These are phyloP conservation scores for Sebastes vulpes DNA, from an alignment of 2,797 vertebrate genomes.

Conservation along the genomic window DNA sequence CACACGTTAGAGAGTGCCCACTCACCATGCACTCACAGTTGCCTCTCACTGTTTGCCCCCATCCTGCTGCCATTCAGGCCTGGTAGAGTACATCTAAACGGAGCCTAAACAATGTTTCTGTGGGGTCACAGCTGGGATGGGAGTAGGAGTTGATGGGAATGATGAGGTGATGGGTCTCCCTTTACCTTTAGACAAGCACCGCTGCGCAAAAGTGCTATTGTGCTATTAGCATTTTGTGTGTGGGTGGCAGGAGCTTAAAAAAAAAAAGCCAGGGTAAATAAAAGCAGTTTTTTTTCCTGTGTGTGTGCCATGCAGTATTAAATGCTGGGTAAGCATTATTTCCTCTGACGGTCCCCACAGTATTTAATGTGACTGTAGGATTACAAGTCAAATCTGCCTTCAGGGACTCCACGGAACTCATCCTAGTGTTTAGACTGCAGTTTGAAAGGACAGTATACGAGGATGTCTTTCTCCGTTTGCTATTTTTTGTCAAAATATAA, in stretches of 20 bases:
- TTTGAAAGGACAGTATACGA: neutral
- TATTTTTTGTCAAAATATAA: neutral
- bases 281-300: constrained; percentile 71
- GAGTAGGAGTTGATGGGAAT: constrained; percentile 91
- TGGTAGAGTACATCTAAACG: constrained; percentile 82
- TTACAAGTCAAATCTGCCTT: constrained; percentile 14
- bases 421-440: neutral
- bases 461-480: neutral
- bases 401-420: neutral
- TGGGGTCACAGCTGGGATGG: constrained; percentile 85
- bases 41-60: constrained; percentile 76
- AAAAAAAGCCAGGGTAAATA: constrained; percentile 83
- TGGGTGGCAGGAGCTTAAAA: constrained; percentile 83
- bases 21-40: constrained; percentile 69
- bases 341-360: constrained; percentile 21
- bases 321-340: constrained; percentile 80
- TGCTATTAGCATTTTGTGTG: constrained; percentile 88
- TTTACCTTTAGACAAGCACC: constrained; percentile 87
- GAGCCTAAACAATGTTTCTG: constrained; percentile 86
- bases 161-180: constrained; percentile 87
- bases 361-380: constrained; percentile 15
- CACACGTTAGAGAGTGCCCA: constrained; percentile 81
- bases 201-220: constrained; percentile 84
- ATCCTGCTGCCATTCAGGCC: constrained; percentile 81
- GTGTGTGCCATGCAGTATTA: constrained; percentile 53